phyloP scores from a whole-genome alignment of 2,888 invertebrate genomes.

The Brachylomia viminalis region DNA sequence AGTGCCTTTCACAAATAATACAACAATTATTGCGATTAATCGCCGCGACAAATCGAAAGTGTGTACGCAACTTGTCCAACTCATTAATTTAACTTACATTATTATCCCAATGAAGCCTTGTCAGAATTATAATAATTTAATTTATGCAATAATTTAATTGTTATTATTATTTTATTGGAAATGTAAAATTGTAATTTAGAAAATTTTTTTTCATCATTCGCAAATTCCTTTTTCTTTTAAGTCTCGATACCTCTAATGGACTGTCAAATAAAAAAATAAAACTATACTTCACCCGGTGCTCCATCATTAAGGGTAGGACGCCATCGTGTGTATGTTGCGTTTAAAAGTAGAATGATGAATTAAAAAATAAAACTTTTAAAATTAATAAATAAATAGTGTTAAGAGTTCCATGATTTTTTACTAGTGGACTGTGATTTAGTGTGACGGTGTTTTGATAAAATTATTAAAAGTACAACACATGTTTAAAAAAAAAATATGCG shows the following conservation, averaged over 20 bases:
- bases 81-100: conserved; percentile 42
- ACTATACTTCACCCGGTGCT: conserved; percentile 38
- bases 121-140: conserved; percentile 48
- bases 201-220: conserved; percentile 45
- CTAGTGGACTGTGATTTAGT: conserved; percentile 52
- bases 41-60: conserved; percentile 46
- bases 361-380: conserved; percentile 47
- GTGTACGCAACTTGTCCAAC: conserved; percentile 40
- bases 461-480: no score
- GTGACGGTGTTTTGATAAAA: conserved; percentile 2
- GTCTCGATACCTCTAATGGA: conserved; percentile 48
- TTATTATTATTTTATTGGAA: conserved; percentile 57
- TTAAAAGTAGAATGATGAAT: conserved; percentile 28
- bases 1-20: neutral
- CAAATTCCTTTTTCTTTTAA: conserved; percentile 30
- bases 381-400: conserved; percentile 55
- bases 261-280: conserved; percentile 40
- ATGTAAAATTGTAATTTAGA: conserved; percentile 49
- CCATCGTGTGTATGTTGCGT: conserved; percentile 23
- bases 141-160: conserved; percentile 57
- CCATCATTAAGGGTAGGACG: conserved; percentile 15
- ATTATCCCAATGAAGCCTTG: conserved; percentile 65
- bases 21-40: conserved; percentile 36
- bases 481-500: no score
- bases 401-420: conserved; percentile 23